Evolutionary conservation across 2,797 vertebrate genomes (phyloP), one percentile per base, ranked within the genome.

Genomic region (Lagocephalus sceleratus): DNA sequence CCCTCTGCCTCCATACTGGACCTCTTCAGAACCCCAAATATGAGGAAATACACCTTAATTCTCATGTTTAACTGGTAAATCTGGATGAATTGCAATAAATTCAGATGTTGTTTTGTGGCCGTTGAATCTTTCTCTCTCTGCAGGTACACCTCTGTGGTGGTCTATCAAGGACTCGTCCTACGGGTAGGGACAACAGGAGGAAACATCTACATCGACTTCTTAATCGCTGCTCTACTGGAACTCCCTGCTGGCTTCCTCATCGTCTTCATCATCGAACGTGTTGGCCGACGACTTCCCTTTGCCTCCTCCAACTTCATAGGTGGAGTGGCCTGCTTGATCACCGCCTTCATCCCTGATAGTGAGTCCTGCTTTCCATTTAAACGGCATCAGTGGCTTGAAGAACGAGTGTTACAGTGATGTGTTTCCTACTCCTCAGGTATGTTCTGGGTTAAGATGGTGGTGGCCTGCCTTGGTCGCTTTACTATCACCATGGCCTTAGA

Each of bases 141-240:
- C 57, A 99, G 97, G 96, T 99, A 98, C 78, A 92, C 94, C 44
- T 96, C 94, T 7, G 95, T 95, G 0, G 90, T 98, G 56, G 92
- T 98, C 7, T 99, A 99, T 68, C 96, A 98, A 79, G 96, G 96
- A 14, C 86, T 98, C n/a, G 91, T 98, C 71, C 95, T 99, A 94
- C 93, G 95, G 44, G 79, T 98, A 53, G 96, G 97, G 0, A 93
- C 97, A 17, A 69, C 91, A 0, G 92, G 91, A 54, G 95, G 95
- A 82, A 94, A 97, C 38, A 85, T 99, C 57, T 98, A 97, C 74
- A 17, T 96, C 0, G 92, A 96, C 71, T 98, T 99, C 78, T 90
- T 99, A 60, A 92, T 99, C 87, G 94, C 95, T 0, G 93, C 87
- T 47, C 77, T 92, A 2, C 90, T 95, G 77, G 96, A 99, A 75